Evolutionary conservation across 2,888 invertebrate genomes (phyloP).

Genomic region (Phoenoteleia sp.): DNA sequence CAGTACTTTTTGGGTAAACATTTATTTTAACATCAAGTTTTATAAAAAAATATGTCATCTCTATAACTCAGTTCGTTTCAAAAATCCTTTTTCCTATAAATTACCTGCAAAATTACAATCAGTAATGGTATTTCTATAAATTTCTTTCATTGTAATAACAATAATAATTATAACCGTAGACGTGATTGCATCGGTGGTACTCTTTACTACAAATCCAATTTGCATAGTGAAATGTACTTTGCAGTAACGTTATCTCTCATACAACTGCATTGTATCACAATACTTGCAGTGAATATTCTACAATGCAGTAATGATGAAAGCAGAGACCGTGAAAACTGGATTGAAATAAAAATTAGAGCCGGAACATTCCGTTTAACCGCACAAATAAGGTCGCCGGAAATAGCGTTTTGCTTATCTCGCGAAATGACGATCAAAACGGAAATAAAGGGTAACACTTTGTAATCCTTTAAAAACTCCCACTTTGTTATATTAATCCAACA

Average conservation of each 20-base stretch:
- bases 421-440: not conserved
- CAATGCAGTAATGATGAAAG: not conserved
- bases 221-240: conserved; percentile 5
- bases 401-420: not conserved
- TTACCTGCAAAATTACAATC: too few species aligned
- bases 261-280: conserved; percentile 9
- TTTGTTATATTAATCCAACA: too few species aligned
- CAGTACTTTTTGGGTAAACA: too few species aligned
- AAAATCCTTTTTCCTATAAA: too few species aligned
- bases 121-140: too few species aligned
- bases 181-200: not conserved
- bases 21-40: too few species aligned
- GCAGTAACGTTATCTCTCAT: conserved; percentile 4
- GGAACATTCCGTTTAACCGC: not conserved
- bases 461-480: not conserved
- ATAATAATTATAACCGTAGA: not conserved
- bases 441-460: not conserved
- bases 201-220: conserved; percentile 5
- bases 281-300: not conserved
- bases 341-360: not conserved
- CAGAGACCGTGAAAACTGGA: not conserved
- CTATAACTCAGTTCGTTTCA: too few species aligned
- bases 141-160: not conserved
- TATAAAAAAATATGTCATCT: too few species aligned
- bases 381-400: not conserved